Conservation (phyloP, 2,888 invertebrate genomes). For the Leucophenga montana region DNA sequence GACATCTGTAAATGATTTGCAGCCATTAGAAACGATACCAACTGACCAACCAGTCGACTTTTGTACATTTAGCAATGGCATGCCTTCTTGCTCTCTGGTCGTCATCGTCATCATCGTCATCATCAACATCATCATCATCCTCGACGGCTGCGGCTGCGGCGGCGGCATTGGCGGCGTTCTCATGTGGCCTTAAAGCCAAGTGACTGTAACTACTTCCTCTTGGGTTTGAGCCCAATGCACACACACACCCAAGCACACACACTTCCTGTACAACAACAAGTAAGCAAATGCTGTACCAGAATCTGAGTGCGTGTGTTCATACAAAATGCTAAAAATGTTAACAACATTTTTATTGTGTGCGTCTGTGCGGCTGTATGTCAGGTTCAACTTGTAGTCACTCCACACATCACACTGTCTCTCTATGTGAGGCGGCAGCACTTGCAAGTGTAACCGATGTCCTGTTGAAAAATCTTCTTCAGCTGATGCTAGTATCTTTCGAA, state of each 20-base stretch:
- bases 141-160: neutral
- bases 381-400: neutral
- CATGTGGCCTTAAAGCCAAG: neutral
- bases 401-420: neutral
- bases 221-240: neutral
- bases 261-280: constrained; percentile 17
- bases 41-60: neutral
- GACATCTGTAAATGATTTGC: constrained; percentile 66
- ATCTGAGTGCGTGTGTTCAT: no score
- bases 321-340: constrained; percentile 23
- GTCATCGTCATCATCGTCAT: neutral
- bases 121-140: no score
- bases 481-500: constrained; percentile 8
- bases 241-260: neutral
- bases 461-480: neutral
- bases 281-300: neutral
- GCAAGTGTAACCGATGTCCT: constrained; percentile 2
- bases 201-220: neutral
- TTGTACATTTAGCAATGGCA: no score
- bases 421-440: neutral
- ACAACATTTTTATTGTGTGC: constrained; percentile 21
- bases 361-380: neutral
- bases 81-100: neutral
- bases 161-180: neutral
- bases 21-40: constrained; percentile 50